Conservation (phyloP, 2,113 vertebrate genomes). For the Rallus limicola region DNA sequence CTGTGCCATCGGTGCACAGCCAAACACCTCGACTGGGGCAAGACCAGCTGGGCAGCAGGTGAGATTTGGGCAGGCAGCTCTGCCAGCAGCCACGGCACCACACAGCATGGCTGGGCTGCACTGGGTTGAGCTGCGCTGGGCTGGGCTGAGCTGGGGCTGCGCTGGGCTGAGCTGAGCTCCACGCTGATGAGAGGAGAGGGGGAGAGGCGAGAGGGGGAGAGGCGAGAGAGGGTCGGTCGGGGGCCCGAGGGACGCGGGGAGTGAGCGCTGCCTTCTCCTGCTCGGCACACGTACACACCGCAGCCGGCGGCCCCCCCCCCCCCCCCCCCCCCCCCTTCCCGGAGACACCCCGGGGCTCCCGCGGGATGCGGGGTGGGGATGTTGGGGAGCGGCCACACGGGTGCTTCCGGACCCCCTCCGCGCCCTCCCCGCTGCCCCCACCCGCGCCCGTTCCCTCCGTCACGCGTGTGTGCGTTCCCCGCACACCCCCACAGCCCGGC, state of each 20-base stretch:
- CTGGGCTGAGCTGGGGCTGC: too few relatives aligned
- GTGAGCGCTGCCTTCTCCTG: background rate
- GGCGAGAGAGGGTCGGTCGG: too few relatives aligned
- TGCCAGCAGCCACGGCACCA: too few relatives aligned
- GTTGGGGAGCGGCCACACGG: too few relatives aligned
- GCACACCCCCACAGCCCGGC: background rate
- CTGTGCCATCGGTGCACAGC: background rate
- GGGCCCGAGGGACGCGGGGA: background rate
- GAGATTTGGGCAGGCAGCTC: too few relatives aligned
- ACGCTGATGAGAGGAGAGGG: background rate
- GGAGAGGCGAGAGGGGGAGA: too few relatives aligned
- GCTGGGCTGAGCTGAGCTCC: too few relatives aligned
- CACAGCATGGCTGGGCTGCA: too few relatives aligned
- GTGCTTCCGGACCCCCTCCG: background rate
- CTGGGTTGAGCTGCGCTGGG: too few relatives aligned
- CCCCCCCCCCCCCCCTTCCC: too few relatives aligned
- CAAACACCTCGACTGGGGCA: background rate
- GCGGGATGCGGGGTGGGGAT: too few relatives aligned
- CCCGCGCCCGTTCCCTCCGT: background rate
- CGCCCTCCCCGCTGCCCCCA: background rate
- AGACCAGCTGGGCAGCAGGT: rapidly evolving
- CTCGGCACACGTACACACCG: background rate
- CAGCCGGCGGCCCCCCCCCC: background rate
- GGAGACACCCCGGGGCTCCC: too few relatives aligned
- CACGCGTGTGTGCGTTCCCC: background rate